These are phyloP conservation scores for Triplophysa siluroides DNA, from an alignment of 2,113 vertebrate genomes.

Conservation along the genomic window DNA sequence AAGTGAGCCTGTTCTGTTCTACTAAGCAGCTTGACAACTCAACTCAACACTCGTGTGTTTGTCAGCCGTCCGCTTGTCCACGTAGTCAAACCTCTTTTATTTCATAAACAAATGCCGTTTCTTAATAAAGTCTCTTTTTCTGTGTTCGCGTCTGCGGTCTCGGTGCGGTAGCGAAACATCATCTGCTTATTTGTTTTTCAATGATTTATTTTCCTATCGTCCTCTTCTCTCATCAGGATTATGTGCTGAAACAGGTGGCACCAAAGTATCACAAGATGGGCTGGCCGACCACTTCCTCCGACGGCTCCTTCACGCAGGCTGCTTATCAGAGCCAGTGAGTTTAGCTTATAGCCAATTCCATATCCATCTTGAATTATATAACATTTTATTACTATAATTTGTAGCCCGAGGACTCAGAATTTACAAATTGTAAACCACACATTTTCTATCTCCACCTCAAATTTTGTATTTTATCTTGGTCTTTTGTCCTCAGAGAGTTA, in stretches of 20 bases:
- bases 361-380: slow-evolving; percentile 1
- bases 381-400: neutral
- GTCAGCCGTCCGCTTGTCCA: too few relatives aligned
- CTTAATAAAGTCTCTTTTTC: too few relatives aligned
- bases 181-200: too few relatives aligned
- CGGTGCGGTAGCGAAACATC: too few relatives aligned
- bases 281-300: slow-evolving; percentile 84
- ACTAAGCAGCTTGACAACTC: too few relatives aligned
- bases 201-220: neutral
- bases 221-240: slow-evolving; percentile 76
- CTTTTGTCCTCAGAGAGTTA: slow-evolving; percentile 77
- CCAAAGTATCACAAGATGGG: slow-evolving; percentile 91
- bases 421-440: neutral
- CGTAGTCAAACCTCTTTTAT: too few relatives aligned
- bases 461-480: neutral
- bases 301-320: slow-evolving; percentile 83
- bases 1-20: too few relatives aligned
- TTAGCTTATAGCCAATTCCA: neutral
- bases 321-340: slow-evolving; percentile 92
- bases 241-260: slow-evolving; percentile 92
- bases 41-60: too few relatives aligned
- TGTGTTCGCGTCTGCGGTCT: too few relatives aligned
- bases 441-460: neutral
- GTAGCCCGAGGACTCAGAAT: neutral
- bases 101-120: too few relatives aligned